Conservation (phyloP, 2,797 vertebrate species). For the Liasis olivaceus region DNA sequence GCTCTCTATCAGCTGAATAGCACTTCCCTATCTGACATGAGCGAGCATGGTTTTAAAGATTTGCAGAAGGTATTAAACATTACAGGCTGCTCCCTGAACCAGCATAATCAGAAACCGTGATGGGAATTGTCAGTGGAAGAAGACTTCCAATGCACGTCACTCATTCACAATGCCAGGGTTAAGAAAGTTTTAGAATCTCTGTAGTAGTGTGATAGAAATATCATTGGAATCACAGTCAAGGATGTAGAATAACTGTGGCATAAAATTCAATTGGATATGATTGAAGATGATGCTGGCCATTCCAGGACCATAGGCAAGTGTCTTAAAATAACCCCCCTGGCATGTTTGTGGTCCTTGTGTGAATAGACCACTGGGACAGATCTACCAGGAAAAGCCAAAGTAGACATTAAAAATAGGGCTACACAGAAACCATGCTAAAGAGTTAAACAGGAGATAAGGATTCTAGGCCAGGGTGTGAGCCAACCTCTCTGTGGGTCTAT, state of each 20-base stretch:
- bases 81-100: too few relatives aligned
- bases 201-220: background rate
- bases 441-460: too few relatives aligned
- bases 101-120: background rate
- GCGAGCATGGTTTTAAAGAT: background rate
- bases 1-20: background rate
- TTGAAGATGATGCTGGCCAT: too few relatives aligned
- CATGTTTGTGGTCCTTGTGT: background rate
- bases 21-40: background rate
- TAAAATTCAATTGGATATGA: too few relatives aligned
- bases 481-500: too few relatives aligned
- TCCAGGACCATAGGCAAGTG: background rate
- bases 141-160: background rate
- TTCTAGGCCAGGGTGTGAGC: too few relatives aligned
- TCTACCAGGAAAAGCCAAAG: too few relatives aligned
- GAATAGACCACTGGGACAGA: background rate
- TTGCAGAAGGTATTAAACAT: background rate
- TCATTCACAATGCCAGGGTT: background rate
- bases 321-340: background rate
- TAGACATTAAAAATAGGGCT: too few relatives aligned
- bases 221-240: background rate
- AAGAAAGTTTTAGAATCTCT: fast-evolving
- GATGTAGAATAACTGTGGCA: too few relatives aligned
- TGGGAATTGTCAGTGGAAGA: background rate
- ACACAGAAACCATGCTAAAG: too few relatives aligned